These are phyloP conservation scores for Caenorhabditis sp. DNA, from an alignment of 2,888 invertebrate species.

Conservation along the genomic window DNA sequence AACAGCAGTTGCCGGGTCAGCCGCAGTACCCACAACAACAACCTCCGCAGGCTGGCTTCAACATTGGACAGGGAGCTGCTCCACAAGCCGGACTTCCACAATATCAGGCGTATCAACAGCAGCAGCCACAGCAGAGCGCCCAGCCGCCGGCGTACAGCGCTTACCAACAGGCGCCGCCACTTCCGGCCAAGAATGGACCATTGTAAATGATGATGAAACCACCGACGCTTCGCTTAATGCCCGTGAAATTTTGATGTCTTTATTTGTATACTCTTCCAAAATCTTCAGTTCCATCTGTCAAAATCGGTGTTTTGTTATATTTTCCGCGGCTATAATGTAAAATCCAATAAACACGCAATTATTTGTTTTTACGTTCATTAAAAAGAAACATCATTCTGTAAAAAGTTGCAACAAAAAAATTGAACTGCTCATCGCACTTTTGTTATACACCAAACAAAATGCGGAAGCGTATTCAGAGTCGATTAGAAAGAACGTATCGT, in stretches of 20 bases:
- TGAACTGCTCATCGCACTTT: constrained; percentile 45
- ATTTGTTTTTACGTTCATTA: constrained; percentile 20
- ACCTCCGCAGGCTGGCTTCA: constrained; percentile 40
- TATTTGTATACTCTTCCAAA: too few species aligned
- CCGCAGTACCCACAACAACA: constrained; percentile 14
- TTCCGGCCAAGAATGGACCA: constrained; percentile 56
- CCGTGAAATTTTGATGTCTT: not conserved
- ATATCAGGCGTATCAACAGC: constrained; percentile 9
- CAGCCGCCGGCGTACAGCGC: constrained; percentile 51
- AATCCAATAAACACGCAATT: not conserved
- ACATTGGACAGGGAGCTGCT: constrained; percentile 39
- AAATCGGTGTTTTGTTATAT: not conserved
- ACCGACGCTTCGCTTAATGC: not conserved
- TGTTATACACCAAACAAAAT: constrained; percentile 32
- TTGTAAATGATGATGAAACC: constrained; percentile 15
- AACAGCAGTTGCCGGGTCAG: constrained; percentile 14
- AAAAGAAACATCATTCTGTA: constrained; percentile 12
- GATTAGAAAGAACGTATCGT: constrained; percentile 48
- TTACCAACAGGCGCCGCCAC: constrained; percentile 57
- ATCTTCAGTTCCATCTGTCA: too few species aligned
- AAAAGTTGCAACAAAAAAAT: not conserved
- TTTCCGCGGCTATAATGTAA: not conserved
- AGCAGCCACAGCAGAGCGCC: constrained; percentile 22
- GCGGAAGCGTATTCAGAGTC: constrained; percentile 43
- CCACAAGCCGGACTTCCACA: constrained; percentile 24